Evolutionary conservation across 2,113 vertebrate species (phyloP), one percentile per base, ranked within the genome.

Genomic region (Manacus vitellinus): DNA sequence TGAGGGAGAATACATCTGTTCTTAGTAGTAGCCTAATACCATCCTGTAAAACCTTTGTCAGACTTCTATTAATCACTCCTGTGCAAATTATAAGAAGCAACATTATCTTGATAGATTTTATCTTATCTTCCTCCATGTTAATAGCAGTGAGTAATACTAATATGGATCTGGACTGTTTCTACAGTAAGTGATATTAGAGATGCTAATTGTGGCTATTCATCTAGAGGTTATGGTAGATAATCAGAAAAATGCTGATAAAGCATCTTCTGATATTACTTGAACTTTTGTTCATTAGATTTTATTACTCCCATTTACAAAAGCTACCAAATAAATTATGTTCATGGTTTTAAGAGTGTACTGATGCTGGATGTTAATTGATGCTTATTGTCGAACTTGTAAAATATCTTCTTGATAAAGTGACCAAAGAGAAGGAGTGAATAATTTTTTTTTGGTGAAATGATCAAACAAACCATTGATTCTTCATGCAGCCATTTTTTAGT

Each of bases 191-290:
- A 44, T 92, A 84, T 90, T 84, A 84, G 67, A 85, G 56, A 95
- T 90, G 75, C n/a, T 96, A 96, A 97, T 96, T 1, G 0, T 76
- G 76, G 44, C 56, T 76, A 84, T 95, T 91, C 6, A 2, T 91
- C 71, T 85, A 63, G 58, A 41, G 24, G 27, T 89, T 90, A 92
- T 78, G 41, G 59, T 89, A 78, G 67, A 55, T 78, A 94, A 89
- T 94, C 86, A 90, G 84, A 81, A 96, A 95, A 92, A 88, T 82
- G 95, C 86, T 96, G 95, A 97, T 72, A 20, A 87, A 93, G 68
- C 65, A 66, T 80, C 37, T 92, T 93, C 59, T 74, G 43, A 79
- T 86, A 92, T 63, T 89, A 78, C 75, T 94, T 77, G 81, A 91
- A 88, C 49, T 96, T 97, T 96, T 94, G 58, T 92, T 95, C 83